These are phyloP conservation scores for Centrocercus urophasianus DNA, from an alignment of 2,113 vertebrate species.

Conservation along the genomic window DNA sequence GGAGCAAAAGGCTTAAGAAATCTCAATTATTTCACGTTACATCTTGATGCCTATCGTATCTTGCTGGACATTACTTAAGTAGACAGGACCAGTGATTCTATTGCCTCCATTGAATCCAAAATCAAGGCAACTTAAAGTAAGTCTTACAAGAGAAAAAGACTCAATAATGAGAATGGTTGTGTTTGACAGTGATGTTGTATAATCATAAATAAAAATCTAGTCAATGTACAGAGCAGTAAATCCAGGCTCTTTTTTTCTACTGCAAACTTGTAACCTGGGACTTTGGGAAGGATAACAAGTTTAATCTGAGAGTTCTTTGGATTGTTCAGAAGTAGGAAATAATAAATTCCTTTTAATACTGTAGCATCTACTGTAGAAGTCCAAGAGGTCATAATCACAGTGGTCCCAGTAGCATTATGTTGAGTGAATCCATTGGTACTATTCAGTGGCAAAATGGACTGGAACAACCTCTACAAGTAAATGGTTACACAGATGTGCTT, in stretches of 20 bases:
- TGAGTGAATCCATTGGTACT: background rate
- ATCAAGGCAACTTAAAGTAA: background rate
- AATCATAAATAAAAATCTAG: background rate
- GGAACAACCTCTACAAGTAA: background rate
- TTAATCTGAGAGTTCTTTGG: background rate
- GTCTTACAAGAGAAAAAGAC: background rate
- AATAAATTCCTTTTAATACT: background rate
- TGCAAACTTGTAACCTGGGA: background rate
- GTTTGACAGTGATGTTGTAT: background rate
- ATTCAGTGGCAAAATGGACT: background rate
- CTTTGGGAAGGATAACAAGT: background rate
- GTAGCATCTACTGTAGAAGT: background rate
- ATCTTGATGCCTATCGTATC: constrained; percentile 24
- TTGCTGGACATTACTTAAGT: constrained; percentile 1
- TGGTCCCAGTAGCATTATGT: background rate
- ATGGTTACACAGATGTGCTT: background rate
- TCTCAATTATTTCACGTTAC: constrained; percentile 4
- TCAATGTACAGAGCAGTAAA: background rate
- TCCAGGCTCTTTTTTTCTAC: background rate
- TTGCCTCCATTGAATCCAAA: background rate
- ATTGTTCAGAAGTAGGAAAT: background rate
- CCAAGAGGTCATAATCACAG: background rate
- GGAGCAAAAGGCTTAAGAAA: constrained; percentile 27
- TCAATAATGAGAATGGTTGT: background rate
- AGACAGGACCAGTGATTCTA: background rate